A percentile compares a stretch with the other conserved stretches of the same genome.
These are phyloP conservation scores for Rhea pennata DNA, from an alignment of 2,113 vertebrate genomes.

Conservation along the genomic window DNA sequence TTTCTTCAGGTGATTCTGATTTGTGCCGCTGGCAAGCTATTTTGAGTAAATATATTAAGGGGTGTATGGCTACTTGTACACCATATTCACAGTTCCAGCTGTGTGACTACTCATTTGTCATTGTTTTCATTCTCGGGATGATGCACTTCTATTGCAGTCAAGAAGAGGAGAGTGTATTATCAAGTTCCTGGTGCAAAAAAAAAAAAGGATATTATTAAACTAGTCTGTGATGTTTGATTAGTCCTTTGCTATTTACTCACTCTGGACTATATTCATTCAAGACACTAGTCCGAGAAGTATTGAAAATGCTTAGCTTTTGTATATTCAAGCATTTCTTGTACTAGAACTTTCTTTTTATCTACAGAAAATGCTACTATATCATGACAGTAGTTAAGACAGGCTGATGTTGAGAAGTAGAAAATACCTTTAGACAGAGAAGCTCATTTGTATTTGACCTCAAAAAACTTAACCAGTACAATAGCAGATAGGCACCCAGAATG, in stretches of 20 bases:
- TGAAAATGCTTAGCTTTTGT: neutral
- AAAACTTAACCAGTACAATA: neutral
- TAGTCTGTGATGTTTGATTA: neutral
- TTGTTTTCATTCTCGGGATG: neutral
- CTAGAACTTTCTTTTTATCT: neutral
- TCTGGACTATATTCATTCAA: neutral
- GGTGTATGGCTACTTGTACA: neutral
- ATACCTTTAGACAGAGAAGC: neutral
- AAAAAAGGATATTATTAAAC: too few relatives aligned
- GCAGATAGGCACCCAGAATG: rapidly evolving
- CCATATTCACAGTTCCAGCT: too few relatives aligned
- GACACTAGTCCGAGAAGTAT: neutral
- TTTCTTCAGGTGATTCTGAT: neutral
- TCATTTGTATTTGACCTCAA: neutral
- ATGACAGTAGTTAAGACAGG: neutral
- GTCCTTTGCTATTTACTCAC: too few relatives aligned
- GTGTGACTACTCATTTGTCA: neutral
- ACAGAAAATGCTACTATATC: neutral
- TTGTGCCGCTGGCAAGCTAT: neutral
- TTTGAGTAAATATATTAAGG: neutral
- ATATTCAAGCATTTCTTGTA: neutral
- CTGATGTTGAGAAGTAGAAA: neutral
- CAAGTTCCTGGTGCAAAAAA: neutral
- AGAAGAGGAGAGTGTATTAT: neutral
- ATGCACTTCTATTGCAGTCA: neutral